Evolutionary conservation across 2,888 invertebrate genomes (phyloP).

Genomic region (Phragmatobia fuliginosa): DNA sequence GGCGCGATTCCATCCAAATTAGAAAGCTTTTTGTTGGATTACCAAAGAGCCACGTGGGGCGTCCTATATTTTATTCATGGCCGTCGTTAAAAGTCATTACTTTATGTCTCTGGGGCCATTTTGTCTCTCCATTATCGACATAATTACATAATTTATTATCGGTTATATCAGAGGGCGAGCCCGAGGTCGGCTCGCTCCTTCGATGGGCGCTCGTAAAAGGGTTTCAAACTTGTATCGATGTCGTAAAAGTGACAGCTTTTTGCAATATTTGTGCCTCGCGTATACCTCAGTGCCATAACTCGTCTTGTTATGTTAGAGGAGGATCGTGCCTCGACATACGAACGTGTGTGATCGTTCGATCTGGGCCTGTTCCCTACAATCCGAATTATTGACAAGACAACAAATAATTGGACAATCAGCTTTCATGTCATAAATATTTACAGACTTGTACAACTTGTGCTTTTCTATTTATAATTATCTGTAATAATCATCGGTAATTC

Average conservation of each 20-base stretch:
- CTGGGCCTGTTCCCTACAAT: background rate
- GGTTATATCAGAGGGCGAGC: conserved; percentile 24
- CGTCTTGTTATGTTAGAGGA: conserved; percentile 2
- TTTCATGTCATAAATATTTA: background rate
- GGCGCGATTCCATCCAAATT: conserved; percentile 29
- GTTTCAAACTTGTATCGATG: conserved; percentile 31
- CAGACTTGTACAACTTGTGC: background rate
- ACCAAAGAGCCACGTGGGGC: conserved; percentile 31
- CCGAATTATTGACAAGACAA: background rate
- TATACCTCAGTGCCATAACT: conserved; percentile 13
- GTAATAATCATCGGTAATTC: background rate
- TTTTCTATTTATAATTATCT: background rate
- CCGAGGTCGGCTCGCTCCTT: conserved; percentile 1
- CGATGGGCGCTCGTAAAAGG: conserved; percentile 23
- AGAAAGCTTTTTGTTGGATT: conserved; percentile 35
- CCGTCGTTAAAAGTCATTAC: conserved; percentile 46
- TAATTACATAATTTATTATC: conserved; percentile 49
- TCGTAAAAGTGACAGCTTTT: conserved; percentile 29
- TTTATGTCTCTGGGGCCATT: conserved; percentile 41
- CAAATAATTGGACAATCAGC: background rate
- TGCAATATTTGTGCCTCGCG: conserved; percentile 11
- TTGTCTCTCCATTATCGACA: conserved; percentile 48
- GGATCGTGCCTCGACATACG: background rate
- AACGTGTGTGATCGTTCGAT: background rate
- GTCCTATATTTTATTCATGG: conserved; percentile 46